A percentile compares a stretch with the other conserved stretches of the same genome.
These are phyloP conservation scores for Emydura subglobosa DNA, from an alignment of 2,113 vertebrate genomes.

Conservation along the genomic window DNA sequence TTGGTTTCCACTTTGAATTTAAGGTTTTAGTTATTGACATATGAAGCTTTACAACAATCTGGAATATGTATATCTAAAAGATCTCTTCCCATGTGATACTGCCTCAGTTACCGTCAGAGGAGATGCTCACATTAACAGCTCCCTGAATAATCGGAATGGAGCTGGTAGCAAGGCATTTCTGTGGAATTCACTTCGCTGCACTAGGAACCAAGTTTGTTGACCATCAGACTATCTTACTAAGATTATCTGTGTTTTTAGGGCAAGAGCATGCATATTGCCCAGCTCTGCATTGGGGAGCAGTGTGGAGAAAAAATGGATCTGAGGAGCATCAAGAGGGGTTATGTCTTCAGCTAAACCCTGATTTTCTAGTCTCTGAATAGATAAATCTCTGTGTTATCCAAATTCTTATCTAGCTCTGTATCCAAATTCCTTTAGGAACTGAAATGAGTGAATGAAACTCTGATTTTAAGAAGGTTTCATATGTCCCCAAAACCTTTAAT, in stretches of 20 bases:
- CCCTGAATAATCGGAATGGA: neutral
- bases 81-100: neutral
- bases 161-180: neutral
- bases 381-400: neutral
- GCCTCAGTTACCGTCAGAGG: too few relatives aligned
- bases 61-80: neutral
- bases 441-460: neutral
- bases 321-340: neutral
- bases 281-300: neutral
- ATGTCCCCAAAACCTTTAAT: neutral
- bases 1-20: neutral
- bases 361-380: neutral
- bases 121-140: neutral
- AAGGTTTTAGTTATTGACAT: neutral
- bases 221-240: neutral
- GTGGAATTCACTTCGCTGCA: neutral
- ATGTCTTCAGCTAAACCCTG: neutral
- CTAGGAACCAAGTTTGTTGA: neutral
- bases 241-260: neutral
- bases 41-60: neutral
- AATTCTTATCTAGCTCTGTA: neutral
- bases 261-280: neutral
- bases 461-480: neutral
- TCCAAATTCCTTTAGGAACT: neutral
- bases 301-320: neutral